phyloP scores from a whole-genome alignment of 23 tunicate species.

The Aplidium turbinatum region DNA sequence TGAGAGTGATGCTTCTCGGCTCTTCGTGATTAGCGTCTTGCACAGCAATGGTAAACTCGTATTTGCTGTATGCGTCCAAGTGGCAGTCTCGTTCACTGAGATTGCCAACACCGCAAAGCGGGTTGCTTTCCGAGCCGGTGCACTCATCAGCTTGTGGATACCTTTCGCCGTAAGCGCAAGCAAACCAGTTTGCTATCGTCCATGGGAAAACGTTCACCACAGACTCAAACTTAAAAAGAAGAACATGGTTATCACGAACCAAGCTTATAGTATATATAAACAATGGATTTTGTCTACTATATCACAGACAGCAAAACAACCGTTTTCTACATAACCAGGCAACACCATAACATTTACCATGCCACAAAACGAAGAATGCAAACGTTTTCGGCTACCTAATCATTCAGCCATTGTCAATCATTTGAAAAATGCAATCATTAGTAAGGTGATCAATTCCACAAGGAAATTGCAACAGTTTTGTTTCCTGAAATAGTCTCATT shows the following conservation, averaged over 20 bases:
- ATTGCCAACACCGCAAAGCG: conserved; percentile 13
- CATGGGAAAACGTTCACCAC: conserved; percentile 39
- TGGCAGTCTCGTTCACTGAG: conserved; percentile 44
- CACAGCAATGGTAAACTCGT: conserved; percentile 40
- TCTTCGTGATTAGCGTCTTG: too few species aligned
- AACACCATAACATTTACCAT: too few species aligned
- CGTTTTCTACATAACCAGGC: neutral
- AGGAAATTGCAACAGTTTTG: too few species aligned
- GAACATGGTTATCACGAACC: neutral
- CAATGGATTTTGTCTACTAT: neutral
- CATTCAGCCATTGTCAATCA: too few species aligned
- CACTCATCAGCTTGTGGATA: conserved; percentile 3
- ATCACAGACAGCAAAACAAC: neutral
- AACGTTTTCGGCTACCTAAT: too few species aligned
- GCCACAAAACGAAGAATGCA: too few species aligned
- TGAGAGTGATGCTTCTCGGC: too few species aligned
- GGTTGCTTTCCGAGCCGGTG: neutral
- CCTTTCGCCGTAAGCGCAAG: conserved; percentile 59
- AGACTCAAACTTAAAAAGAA: conserved; percentile 28
- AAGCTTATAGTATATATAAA: neutral
- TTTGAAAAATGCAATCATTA: too few species aligned
- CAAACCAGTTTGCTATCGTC: conserved; percentile 41
- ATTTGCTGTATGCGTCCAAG: conserved; percentile 55
- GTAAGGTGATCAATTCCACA: too few species aligned
- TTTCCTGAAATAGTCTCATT: too few species aligned